Percentiles rank a stretch among this genome's conserved stretches.
These are phyloP conservation scores for Rutilus rutilus DNA, from an alignment of 2,113 vertebrate species.

Conservation along the genomic window DNA sequence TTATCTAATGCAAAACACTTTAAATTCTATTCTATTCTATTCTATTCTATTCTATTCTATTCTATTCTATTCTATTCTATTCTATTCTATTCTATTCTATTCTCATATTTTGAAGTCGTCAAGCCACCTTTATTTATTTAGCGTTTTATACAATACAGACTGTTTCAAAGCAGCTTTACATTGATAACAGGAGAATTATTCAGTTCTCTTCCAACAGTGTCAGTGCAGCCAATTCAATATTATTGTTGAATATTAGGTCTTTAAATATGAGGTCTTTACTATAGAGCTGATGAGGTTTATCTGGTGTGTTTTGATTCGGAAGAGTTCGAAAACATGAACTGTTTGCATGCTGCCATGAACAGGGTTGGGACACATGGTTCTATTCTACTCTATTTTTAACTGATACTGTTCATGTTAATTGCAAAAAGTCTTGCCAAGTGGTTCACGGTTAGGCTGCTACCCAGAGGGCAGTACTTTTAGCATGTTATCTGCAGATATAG, in stretches of 20 bases:
- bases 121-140: no score
- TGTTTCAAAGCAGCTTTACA: no score
- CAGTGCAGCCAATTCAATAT: no score
- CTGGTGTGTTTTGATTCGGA: background rate
- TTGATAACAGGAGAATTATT: no score
- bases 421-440: conserved; percentile 2
- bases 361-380: background rate
- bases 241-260: no score
- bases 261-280: no score
- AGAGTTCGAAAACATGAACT: background rate
- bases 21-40: background rate
- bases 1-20: background rate
- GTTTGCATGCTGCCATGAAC: background rate
- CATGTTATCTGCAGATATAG: background rate
- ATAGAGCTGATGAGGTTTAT: background rate
- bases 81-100: background rate
- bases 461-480: background rate
- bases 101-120: no score
- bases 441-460: conserved; percentile 1
- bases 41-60: background rate
- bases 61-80: background rate
- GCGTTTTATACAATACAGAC: no score
- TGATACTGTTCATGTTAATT: background rate
- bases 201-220: no score
- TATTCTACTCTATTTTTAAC: background rate